phyloP scores from a whole-genome alignment of 2,797 vertebrate species.

The Malacoctenus gilli region DNA sequence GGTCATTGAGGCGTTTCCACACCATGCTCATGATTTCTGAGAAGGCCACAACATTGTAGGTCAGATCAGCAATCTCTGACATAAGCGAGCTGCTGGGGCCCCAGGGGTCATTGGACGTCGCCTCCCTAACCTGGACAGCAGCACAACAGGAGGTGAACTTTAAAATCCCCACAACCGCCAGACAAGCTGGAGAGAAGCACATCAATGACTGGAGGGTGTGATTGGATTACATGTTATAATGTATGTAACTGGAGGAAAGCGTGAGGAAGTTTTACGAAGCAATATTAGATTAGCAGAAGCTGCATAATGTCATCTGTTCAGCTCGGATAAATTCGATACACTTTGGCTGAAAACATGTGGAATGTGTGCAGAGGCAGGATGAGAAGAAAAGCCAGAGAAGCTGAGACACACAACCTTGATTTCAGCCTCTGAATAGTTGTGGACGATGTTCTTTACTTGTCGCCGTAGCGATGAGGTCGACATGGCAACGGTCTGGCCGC shows the following conservation, averaged over 20 bases:
- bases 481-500: slow-evolving; percentile 86
- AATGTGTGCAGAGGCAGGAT: not conserved
- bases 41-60: slow-evolving; percentile 95
- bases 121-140: slow-evolving; percentile 84
- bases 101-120: slow-evolving; percentile 95
- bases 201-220: slow-evolving; percentile 32
- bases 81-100: slow-evolving; percentile 94
- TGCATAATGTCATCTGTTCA: slow-evolving; percentile 10
- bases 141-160: slow-evolving; percentile 14
- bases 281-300: slow-evolving; percentile 39
- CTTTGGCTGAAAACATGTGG: slow-evolving; percentile 3
- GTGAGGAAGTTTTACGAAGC: slow-evolving; percentile 9
- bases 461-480: slow-evolving; percentile 94
- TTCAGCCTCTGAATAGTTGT: slow-evolving; percentile 96
- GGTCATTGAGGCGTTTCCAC: slow-evolving; percentile 94
- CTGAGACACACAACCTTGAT: slow-evolving; percentile 85
- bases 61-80: slow-evolving; percentile 95
- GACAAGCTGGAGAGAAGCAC: slow-evolving; percentile 13
- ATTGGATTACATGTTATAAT: slow-evolving; percentile 30
- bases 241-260: slow-evolving; percentile 14
- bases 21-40: slow-evolving; percentile 98
- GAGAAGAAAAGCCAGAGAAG: slow-evolving; percentile 18
- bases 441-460: slow-evolving; percentile 96
- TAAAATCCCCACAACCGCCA: slow-evolving; percentile 17
- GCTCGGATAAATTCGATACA: slow-evolving; percentile 18